These are phyloP conservation scores for Falco cherrug DNA, from an alignment of 2,797 vertebrate species.

Conservation along the genomic window DNA sequence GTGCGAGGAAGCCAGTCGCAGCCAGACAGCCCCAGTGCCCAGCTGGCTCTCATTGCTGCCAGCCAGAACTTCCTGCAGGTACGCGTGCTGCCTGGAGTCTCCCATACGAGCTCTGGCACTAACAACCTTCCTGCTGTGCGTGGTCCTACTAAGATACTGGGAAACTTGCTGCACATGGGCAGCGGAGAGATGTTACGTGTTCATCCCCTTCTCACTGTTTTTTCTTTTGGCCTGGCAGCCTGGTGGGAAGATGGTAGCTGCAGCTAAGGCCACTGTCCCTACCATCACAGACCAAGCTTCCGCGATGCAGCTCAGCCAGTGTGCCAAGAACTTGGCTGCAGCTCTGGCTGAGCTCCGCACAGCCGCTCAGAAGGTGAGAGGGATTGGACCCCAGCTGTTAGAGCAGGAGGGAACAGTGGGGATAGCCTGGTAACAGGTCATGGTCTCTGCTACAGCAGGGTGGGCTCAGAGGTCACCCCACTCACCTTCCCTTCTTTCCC, in stretches of 20 bases:
- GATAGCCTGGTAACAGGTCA: neutral
- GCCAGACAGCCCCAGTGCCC: conserved; percentile 94
- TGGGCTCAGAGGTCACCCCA: rapidly evolving
- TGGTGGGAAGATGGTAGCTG: conserved; percentile 95
- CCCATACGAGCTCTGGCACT: neutral
- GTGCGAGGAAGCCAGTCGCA: conserved; percentile 96
- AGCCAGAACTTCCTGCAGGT: conserved; percentile 99
- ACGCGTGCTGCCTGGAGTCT: rapidly evolving
- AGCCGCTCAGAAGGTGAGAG: conserved; percentile 91
- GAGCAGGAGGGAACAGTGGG: rapidly evolving
- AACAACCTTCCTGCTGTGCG: neutral
- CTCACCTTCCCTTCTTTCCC: neutral
- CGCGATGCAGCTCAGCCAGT: conserved; percentile 98
- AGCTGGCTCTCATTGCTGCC: conserved; percentile 93
- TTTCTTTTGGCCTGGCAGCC: conserved; percentile 78
- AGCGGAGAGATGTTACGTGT: neutral
- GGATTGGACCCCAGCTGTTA: neutral
- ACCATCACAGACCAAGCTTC: conserved; percentile 95
- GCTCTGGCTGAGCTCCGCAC: conserved; percentile 93
- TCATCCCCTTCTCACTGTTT: neutral
- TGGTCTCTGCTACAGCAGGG: neutral
- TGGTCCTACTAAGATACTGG: neutral
- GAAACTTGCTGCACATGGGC: neutral
- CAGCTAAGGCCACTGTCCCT: conserved; percentile 92
- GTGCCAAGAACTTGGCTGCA: conserved; percentile 90